phyloP scores from a whole-genome alignment of 2,113 vertebrate genomes.

The Scartelaos histophorus region DNA sequence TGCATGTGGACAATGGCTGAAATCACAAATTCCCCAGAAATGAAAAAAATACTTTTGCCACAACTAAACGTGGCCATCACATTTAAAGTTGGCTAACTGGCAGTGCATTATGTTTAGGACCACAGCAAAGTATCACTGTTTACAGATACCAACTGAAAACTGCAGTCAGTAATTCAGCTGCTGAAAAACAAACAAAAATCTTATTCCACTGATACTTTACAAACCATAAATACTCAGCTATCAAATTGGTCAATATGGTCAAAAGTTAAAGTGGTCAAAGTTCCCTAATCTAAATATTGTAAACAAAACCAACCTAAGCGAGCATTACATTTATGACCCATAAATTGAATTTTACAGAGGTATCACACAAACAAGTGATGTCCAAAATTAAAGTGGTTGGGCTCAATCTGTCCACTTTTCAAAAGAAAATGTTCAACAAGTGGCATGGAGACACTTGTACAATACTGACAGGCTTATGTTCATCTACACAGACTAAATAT shows the following conservation, averaged over 20 bases:
- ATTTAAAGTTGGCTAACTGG: constrained; percentile 27
- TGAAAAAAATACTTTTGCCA: not conserved
- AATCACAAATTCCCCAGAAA: constrained; percentile 11
- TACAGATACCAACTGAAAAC: not conserved
- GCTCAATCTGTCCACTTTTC: constrained; percentile 33
- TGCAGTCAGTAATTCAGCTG: not conserved
- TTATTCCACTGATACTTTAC: not conserved
- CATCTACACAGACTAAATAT: constrained; percentile 22
- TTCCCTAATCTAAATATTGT: constrained; percentile 17
- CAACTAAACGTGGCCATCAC: not conserved
- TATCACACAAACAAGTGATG: constrained; percentile 29
- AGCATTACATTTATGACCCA: constrained; percentile 10
- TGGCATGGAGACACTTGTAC: constrained; percentile 36
- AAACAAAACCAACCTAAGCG: constrained; percentile 12
- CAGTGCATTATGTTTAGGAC: constrained; percentile 24
- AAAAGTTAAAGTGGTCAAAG: not conserved
- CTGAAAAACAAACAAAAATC: not conserved
- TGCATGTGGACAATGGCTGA: not conserved
- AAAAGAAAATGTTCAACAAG: constrained; percentile 41
- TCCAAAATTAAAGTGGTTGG: constrained; percentile 23
- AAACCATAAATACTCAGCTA: constrained; percentile 8
- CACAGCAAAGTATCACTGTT: not conserved
- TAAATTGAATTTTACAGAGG: constrained; percentile 45
- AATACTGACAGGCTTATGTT: constrained; percentile 41
- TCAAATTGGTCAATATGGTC: not conserved